Conservation (phyloP, 2,888 invertebrate species). For the Bombyx huttoni region DNA sequence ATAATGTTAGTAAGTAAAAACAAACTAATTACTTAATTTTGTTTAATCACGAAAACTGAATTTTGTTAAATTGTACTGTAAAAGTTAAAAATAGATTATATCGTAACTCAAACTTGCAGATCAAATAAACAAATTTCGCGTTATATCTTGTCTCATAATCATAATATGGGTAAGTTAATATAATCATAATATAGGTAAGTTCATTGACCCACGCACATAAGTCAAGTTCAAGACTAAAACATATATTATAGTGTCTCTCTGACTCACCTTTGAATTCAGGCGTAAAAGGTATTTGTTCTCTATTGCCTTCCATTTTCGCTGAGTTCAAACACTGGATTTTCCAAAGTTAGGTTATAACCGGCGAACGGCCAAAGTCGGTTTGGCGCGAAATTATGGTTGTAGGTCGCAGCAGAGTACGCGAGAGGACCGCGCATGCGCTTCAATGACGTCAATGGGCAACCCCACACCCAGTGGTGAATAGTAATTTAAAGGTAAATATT, state of each 20-base stretch:
- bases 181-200: no score
- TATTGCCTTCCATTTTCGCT: constrained; percentile 32
- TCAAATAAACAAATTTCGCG: not conserved
- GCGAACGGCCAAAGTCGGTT: constrained; percentile 46
- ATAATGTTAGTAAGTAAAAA: no score
- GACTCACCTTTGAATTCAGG: constrained; percentile 43
- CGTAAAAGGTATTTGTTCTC: constrained; percentile 24
- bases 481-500: constrained; percentile 5
- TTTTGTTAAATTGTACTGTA: no score
- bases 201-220: constrained; percentile 9
- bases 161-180: not conserved
- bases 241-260: not conserved
- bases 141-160: not conserved
- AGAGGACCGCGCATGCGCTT: constrained; percentile 53
- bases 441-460: constrained; percentile 45
- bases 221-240: not conserved
- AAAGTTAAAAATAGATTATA: not conserved
- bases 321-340: constrained; percentile 3
- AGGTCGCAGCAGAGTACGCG: constrained; percentile 32
- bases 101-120: not conserved
- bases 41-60: no score
- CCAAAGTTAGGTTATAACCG: constrained; percentile 45
- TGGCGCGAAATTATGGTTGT: constrained; percentile 54
- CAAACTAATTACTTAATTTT: no score
- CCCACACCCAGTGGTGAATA: constrained; percentile 25